Evolutionary conservation across 1,140 invertebrate species (phyloP), one percentile per base, ranked within the genome.

Genomic region (Euura lappo): DNA sequence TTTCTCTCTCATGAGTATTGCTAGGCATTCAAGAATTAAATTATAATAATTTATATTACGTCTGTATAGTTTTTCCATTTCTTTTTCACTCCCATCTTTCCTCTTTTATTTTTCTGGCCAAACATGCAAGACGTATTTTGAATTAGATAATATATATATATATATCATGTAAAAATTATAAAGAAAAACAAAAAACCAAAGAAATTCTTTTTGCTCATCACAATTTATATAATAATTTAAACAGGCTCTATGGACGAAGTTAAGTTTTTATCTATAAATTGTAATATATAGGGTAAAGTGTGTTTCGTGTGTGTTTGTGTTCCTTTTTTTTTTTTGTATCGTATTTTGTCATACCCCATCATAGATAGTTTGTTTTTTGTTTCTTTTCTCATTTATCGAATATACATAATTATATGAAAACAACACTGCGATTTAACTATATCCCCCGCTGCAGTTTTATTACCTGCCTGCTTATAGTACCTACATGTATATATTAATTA

Each of bases 1-100:
- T 72, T 65, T 67, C 68, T 43, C 71, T 28, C 64, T 65, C 44
- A 46, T 74, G 78, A 77, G 76, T 79, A 77, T 77, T 79, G 76
- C 76, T 77, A 76, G 74, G 71, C 47, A 76, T 76, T 75, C 28
- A 68, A 68, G 2, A 43, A 28, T 28, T 28, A 28, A 28, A 28
- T 28, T 28, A 28, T 28, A 28, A 43, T 43, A 10, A 68, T 43
- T 68, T 43, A 43, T 43, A 43, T 43, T 11, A 13, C 67, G 11
- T 43, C 8, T 10, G 11, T 28, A 8, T 43, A 43, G 67, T 11
- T 8, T 43, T 13, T 68, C 67, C 7, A 10, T 64, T 10, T 64
- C 13, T 64, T 10, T 64, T 64, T 64, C 60, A 64, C 13, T 64
- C 1, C 13, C 8, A 1, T 64, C 13, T 64, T 2, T 28, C 28